Base-by-base conservation (phyloP, 2,888 invertebrate species). In the Rotaria magnacalcarata region DNA sequence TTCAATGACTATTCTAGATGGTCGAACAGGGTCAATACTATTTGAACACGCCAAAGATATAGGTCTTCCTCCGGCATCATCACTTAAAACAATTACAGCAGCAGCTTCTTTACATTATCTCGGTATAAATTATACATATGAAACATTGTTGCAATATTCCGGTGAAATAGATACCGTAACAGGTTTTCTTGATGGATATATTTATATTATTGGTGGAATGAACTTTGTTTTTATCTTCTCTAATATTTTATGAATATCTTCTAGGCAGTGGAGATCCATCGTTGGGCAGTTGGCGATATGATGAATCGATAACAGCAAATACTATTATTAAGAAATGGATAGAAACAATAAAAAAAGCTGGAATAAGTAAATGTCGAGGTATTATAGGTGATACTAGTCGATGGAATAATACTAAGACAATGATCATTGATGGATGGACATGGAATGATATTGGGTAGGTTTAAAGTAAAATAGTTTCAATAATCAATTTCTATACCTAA, bases 101-200 rank as follows among this genome's bases (percentile, higher is more conserved):
- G 80, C 80, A 47, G 80, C 80, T 47, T 47, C 80, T 80, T 47
- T 80, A n/a, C 80, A 80, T 80, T 80, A 80, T 43, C 43, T 80
- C 24, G 80, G 80, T 24, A 0, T 24, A 7, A n/a, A 80, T 80
- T 80, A 47, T 80, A 24, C n/a, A 11, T 80, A 80, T 43, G 19
- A 43, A n/a, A 80, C 80, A 3, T 47, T 47, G 6, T 47, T 80
- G n/a, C 43, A 80, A 80, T 80, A 80, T 47, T 47, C 47, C 0
- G 80, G 80, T 11, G 24, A 11, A 21, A 80, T 80, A 11, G 24
- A 80, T 14, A 24, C 47, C 3, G 8, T 10, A 24, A 24, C 21
- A 4, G 80, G 80, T 8, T 24, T 47, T 80, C 47, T 80, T 24
- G 47, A 80, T 47, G 80, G 80, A 47, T 80, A 80, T 80, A 80